These are phyloP conservation scores for Euphonia xanthogaster DNA, from an alignment of 2,797 vertebrate species.

Conservation along the genomic window DNA sequence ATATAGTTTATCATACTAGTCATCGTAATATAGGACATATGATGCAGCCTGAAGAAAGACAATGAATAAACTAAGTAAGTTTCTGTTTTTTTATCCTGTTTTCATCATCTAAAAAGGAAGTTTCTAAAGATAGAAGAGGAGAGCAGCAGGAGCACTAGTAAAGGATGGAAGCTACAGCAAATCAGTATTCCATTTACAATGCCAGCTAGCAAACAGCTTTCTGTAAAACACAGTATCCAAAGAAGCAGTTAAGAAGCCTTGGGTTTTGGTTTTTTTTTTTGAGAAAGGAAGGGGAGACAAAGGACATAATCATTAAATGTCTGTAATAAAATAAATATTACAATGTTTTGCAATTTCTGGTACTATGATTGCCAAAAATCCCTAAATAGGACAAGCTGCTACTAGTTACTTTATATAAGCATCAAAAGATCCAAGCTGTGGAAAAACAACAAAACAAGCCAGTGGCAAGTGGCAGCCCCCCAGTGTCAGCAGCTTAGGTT, in stretches of 20 bases:
- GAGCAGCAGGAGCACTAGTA: conserved; percentile 29
- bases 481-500: background rate
- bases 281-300: background rate
- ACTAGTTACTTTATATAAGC: background rate
- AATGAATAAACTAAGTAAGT: conserved; percentile 5
- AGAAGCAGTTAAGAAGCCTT: conserved; percentile 12
- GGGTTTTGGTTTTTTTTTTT: background rate
- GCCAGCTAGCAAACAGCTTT: conserved; percentile 6
- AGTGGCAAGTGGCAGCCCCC: background rate
- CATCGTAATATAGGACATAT: background rate
- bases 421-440: background rate
- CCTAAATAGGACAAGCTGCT: background rate
- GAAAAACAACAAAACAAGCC: background rate
- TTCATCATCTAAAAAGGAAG: background rate
- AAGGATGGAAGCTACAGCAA: conserved; percentile 21
- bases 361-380: background rate
- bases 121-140: conserved; percentile 45
- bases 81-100: conserved; percentile 13
- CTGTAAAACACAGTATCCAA: background rate
- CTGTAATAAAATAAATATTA: background rate
- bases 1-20: background rate
- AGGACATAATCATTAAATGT: background rate
- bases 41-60: conserved; percentile 9
- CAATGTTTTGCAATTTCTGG: background rate
- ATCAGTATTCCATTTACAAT: conserved; percentile 31